A percentile compares a stretch with the other conserved stretches of the same genome.
Conservation (phyloP, 2,888 invertebrate genomes). For the Criorhina ranunculi region DNA sequence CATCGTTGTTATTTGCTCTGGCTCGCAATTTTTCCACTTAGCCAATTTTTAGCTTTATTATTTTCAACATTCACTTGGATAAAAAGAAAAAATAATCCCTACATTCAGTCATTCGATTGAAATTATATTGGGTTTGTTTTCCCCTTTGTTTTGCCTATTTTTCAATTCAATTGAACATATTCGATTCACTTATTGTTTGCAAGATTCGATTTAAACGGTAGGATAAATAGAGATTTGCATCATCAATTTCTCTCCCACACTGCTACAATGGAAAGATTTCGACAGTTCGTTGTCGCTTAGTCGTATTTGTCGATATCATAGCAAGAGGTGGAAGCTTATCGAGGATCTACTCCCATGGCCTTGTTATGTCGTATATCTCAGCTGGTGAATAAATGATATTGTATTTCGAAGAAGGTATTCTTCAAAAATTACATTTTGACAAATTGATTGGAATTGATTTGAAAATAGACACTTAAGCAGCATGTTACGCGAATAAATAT, state of each 20-base stretch:
- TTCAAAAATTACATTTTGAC: slow-evolving; percentile 25
- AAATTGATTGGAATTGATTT: slow-evolving; percentile 33
- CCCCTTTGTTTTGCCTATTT: slow-evolving; percentile 35
- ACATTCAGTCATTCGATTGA: not conserved
- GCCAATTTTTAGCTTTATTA: not conserved
- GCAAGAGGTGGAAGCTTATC: slow-evolving; percentile 33
- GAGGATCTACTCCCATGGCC: slow-evolving; percentile 12
- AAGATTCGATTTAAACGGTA: slow-evolving; percentile 37
- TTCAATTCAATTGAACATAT: slow-evolving; percentile 44
- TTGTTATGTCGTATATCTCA: slow-evolving; percentile 16
- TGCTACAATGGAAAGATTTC: slow-evolving; percentile 14
- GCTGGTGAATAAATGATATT: slow-evolving; percentile 15
- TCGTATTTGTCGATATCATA: slow-evolving; percentile 27
- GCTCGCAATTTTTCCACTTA: not conserved
- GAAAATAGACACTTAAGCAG: slow-evolving; percentile 19
- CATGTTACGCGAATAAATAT: slow-evolving; percentile 1
- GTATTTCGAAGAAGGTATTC: slow-evolving; percentile 10
- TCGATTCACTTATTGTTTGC: slow-evolving; percentile 39
- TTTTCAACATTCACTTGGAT: slow-evolving; percentile 1
- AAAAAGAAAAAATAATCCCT: slow-evolving; percentile 7
- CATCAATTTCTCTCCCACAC: slow-evolving; percentile 38
- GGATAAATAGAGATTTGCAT: slow-evolving; percentile 41
- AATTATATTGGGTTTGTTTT: slow-evolving; percentile 17
- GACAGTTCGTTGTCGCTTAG: slow-evolving; percentile 25
- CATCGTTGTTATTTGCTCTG: slow-evolving; percentile 8